phyloP scores from a whole-genome alignment of 2,113 vertebrate species.

The Heptranchias perlo region DNA sequence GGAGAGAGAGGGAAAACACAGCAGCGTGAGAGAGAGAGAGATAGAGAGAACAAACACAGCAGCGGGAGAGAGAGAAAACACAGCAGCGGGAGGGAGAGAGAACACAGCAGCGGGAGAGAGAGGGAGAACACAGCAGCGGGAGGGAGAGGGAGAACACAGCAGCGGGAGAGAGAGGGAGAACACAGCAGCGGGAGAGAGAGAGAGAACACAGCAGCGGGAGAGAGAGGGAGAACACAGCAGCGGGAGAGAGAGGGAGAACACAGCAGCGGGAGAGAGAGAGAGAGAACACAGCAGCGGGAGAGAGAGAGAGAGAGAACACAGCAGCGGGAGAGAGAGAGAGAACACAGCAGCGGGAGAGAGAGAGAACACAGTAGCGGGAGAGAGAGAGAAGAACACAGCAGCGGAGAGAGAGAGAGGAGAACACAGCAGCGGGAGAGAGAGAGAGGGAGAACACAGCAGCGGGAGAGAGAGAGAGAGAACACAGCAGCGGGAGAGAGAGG shows the following conservation, averaged over 20 bases:
- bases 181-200: too few relatives aligned
- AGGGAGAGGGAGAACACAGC: neutral
- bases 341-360: too few relatives aligned
- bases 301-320: neutral
- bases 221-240: too few relatives aligned
- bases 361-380: neutral
- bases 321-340: too few relatives aligned
- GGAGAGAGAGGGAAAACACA: too few relatives aligned
- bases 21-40: too few relatives aligned
- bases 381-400: too few relatives aligned
- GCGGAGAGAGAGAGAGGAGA: too few relatives aligned
- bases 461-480: neutral
- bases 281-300: neutral
- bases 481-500: neutral
- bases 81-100: neutral
- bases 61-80: neutral
- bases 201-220: neutral
- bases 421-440: neutral
- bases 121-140: too few relatives aligned
- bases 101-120: neutral
- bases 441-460: neutral
- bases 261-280: neutral
- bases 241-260: neutral
- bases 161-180: too few relatives aligned
- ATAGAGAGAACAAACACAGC: too few relatives aligned